Evolutionary conservation across 2,797 vertebrate species (phyloP), one percentile per base, ranked within the genome.

Genomic region (Anguilla marmorata): DNA sequence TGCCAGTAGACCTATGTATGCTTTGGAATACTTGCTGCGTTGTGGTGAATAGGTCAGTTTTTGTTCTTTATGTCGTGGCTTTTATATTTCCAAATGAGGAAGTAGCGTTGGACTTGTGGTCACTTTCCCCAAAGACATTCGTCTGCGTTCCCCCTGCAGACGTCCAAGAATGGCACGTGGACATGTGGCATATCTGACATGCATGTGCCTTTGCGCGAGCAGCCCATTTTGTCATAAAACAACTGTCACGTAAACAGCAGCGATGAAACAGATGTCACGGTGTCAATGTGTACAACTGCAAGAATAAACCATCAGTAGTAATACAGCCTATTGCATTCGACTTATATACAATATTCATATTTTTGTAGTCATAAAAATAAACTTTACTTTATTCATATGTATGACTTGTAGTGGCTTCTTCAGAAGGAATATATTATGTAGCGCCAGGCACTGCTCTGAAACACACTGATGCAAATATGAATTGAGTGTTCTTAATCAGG

Each of bases 121-220:
- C 66, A 33, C 52, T 21, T 7, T 89, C 30, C 21, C 27, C 86
- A 83, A 82, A 86, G 86, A 92, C 90, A 89, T 90, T 86, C 89
- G 88, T 21, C 86, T 88, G 50, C 58, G 89, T 89, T 86, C 88
- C 76, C 85, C 87, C 83, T 86, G 88, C 72, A 8, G 87, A 14
- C 48, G 54, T 12, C 79, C 50, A 80, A 79, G 87, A 85, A 60
- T 80, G 74, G 88, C 37, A 45, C 41, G 41, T 84, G 79, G 50
- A 58, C 74, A 66, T 90, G 90, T 82, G 90, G 89, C 54, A 86
- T 85, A 85, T 88, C 86, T 89, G 84, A 87, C 89, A 83, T n/a
- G 45, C 12, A 58, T 48, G 45, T n/a, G 41, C 41, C n/a, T 24
- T 48, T 82, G 79, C 79, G 21, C 19, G 79, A 50, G 45, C 79